Percentiles rank a stretch among this genome's conserved stretches.
phyloP scores from a whole-genome alignment of 2,113 vertebrate species.

The Tichodroma muraria region DNA sequence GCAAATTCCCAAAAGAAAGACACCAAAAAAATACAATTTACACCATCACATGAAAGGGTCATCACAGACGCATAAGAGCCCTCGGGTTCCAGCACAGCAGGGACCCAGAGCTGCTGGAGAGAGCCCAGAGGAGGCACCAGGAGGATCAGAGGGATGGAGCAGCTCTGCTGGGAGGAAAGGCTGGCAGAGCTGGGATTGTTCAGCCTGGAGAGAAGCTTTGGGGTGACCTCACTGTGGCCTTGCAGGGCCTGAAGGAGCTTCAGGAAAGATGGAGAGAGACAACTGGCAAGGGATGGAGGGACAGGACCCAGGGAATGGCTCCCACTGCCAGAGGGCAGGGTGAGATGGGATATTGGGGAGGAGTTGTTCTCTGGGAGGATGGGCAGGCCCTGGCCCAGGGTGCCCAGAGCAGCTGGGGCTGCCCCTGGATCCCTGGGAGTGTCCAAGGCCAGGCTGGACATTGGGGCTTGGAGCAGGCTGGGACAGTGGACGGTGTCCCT shows the following conservation, averaged over 20 bases:
- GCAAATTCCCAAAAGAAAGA: not conserved
- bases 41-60: not conserved
- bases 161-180: not conserved
- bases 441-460: not conserved
- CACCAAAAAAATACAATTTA: not conserved
- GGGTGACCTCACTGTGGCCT: too few species aligned
- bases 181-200: not conserved
- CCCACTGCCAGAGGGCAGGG: not conserved
- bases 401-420: not conserved
- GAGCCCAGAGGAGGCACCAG: not conserved
- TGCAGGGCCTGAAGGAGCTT: not conserved
- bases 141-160: not conserved
- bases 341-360: not conserved
- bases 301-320: not conserved
- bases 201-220: not conserved
- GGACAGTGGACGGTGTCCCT: not conserved
- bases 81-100: not conserved
- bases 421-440: not conserved
- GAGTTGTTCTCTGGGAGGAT: not conserved
- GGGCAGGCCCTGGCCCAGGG: not conserved
- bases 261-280: not conserved
- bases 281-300: not conserved
- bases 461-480: not conserved
- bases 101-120: not conserved
- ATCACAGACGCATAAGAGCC: not conserved